These are phyloP conservation scores for Watsonalla cultraria DNA, from an alignment of 2,888 invertebrate genomes.

Conservation along the genomic window DNA sequence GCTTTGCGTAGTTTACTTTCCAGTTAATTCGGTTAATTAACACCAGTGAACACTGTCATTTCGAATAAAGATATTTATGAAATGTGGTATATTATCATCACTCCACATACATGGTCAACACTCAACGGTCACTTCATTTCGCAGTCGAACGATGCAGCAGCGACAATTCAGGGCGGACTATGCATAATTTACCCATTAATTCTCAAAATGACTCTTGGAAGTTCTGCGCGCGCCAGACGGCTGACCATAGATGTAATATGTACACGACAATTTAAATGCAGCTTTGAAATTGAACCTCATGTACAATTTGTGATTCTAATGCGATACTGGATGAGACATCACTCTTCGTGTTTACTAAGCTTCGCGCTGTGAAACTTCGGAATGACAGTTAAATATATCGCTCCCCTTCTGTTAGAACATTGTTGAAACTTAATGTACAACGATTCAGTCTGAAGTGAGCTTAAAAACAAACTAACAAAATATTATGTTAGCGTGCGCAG, in stretches of 20 bases:
- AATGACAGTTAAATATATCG: conserved; percentile 8
- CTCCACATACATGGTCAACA: conserved; percentile 44
- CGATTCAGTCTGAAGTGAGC: conserved; percentile 13
- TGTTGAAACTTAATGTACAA: conserved; percentile 6
- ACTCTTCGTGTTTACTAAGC: neutral
- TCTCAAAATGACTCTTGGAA: conserved; percentile 69
- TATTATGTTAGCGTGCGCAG: conserved; percentile 35
- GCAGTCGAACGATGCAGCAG: conserved; percentile 55
- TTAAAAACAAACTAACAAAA: conserved; percentile 42
- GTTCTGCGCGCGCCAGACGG: conserved; percentile 58
- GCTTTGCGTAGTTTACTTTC: conserved; percentile 7
- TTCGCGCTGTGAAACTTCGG: neutral
- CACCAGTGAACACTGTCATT: conserved; percentile 13
- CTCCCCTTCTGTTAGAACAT: conserved; percentile 19
- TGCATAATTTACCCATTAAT: conserved; percentile 75
- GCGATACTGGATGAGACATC: neutral
- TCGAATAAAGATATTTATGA: conserved; percentile 38
- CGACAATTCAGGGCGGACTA: conserved; percentile 69
- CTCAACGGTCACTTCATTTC: conserved; percentile 56
- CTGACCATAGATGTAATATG: conserved; percentile 54
- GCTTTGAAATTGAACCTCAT: conserved; percentile 36
- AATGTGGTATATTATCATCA: conserved; percentile 44
- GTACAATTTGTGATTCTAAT: neutral
- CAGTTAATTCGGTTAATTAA: conserved; percentile 11
- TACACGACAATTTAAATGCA: conserved; percentile 48